Percentiles rank a stretch among this genome's conserved stretches.
These are phyloP conservation scores for Benitochromis conjunctus DNA, from an alignment of 2,113 vertebrate genomes.

Conservation along the genomic window DNA sequence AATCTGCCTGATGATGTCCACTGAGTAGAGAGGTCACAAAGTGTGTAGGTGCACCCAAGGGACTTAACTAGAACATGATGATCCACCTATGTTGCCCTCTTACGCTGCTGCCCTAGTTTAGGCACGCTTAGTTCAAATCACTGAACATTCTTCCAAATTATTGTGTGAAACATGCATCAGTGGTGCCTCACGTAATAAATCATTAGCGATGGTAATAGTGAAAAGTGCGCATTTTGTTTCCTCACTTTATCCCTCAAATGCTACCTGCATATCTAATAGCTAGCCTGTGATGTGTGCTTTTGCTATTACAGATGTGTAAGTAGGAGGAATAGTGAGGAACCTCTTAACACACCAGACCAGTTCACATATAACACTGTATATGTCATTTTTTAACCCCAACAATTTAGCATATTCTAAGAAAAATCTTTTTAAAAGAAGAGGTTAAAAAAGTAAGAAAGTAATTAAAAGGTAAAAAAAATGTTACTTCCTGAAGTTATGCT, in stretches of 20 bases:
- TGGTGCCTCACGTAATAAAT: background rate
- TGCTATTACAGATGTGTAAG: background rate
- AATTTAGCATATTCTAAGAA: background rate
- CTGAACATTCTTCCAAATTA: background rate
- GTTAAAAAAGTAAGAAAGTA: background rate
- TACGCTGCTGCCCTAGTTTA: background rate
- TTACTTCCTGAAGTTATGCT: background rate
- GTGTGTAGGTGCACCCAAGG: background rate
- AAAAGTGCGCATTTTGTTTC: background rate
- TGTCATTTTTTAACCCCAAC: background rate
- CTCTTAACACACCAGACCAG: background rate
- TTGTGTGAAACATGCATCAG: background rate
- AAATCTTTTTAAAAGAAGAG: background rate
- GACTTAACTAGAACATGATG: constrained; percentile 20
- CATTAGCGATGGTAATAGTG: background rate
- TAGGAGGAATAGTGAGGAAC: background rate
- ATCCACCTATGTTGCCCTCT: background rate
- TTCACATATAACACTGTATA: background rate
- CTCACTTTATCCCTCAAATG: background rate
- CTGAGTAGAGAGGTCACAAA: constrained; percentile 29
- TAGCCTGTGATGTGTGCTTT: background rate
- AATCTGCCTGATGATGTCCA: constrained; percentile 61
- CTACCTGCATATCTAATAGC: background rate
- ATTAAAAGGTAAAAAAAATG: accelerated
- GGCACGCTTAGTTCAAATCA: background rate